Evolutionary conservation across 2,113 vertebrate genomes (phyloP), one percentile per base, ranked within the genome.

Genomic region (Equus quagga): DNA sequence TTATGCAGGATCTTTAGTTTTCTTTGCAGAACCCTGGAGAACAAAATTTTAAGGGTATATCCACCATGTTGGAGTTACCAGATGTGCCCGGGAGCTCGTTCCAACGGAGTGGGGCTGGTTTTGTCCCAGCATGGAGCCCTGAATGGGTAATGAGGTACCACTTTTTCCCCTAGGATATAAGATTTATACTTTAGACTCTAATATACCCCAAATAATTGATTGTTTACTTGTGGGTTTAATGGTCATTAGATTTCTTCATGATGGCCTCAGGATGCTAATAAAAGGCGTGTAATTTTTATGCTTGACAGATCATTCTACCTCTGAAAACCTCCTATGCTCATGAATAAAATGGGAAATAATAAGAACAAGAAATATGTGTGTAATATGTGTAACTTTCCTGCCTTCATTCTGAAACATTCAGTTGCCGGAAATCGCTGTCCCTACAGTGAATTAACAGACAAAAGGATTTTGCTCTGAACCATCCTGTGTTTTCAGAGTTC

Each of bases 101-200:
- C 31, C 2, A 13, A 12, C 8, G 13, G 23, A 15, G 0, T 7
- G 14, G 41, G 1, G 33, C 4, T 69, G 4, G 8, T 10, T 70
- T 70, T 36, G 44, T 73, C 17, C 19, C 15, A 44, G 12, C 9
- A 26, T 3, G 18, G 33, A 90, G 49, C 18, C 31, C 12, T 26
- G 18, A 41, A 12, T 58, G 1, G 62, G 21, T 11, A 78, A 17
- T 44, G 10, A 49, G 14, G 18, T 51, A 19, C 11, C 1, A 2
- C 36, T 10, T 33, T 11, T 26, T 73, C 4, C 58, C 7, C 6
- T 19, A 23, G 36, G 58, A n/a, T n/a, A 26, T 3, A 51, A 19
- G 3, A 60, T 28, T 80, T 90, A 10, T 28, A 28, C 9, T 21
- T 73, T 58, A 17, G 5, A 83, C 17, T 92, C 9, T 54, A 18